Percentiles rank a stretch among this genome's conserved stretches.
These are phyloP conservation scores for Machimus rusticus DNA, from an alignment of 2,888 invertebrate genomes.

Conservation along the genomic window DNA sequence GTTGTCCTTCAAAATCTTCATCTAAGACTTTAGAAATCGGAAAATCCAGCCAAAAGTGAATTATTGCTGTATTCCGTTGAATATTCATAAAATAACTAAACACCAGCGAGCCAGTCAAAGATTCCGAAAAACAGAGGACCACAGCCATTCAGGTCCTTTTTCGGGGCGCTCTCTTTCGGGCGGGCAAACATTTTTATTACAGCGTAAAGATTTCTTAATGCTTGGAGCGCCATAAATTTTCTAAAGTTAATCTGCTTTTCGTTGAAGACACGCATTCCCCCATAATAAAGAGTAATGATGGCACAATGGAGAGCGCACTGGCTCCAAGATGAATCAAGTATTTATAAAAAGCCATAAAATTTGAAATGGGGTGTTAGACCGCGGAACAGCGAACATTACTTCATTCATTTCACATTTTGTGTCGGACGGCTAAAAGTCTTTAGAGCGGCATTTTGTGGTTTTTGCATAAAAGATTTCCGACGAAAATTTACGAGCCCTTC, in stretches of 20 bases:
- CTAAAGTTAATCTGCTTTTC: constrained; percentile 47
- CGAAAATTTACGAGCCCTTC: constrained; percentile 45
- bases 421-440: constrained; percentile 39
- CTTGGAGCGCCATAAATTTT: constrained; percentile 45
- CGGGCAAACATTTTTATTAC: constrained; percentile 46
- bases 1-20: not conserved
- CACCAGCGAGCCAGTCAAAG: not conserved
- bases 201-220: constrained; percentile 48
- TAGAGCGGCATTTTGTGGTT: constrained; percentile 43
- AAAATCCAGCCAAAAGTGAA: not conserved
- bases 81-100: not conserved
- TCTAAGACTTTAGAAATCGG: not conserved
- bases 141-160: not conserved
- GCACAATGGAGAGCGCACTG: constrained; percentile 45
- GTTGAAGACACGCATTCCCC: constrained; percentile 47
- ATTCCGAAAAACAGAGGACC: not conserved
- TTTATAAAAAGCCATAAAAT: constrained; percentile 49
- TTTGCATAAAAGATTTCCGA: constrained; percentile 46
- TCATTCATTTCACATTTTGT: constrained; percentile 33
- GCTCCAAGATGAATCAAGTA: constrained; percentile 47
- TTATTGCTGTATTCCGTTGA: not conserved
- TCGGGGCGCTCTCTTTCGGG: not conserved
- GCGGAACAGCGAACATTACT: constrained; percentile 37
- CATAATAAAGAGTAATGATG: constrained; percentile 48
- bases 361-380: constrained; percentile 47